These are phyloP conservation scores for Spea multiplicata DNA, from an alignment of 2,113 vertebrate genomes.

Conservation along the genomic window DNA sequence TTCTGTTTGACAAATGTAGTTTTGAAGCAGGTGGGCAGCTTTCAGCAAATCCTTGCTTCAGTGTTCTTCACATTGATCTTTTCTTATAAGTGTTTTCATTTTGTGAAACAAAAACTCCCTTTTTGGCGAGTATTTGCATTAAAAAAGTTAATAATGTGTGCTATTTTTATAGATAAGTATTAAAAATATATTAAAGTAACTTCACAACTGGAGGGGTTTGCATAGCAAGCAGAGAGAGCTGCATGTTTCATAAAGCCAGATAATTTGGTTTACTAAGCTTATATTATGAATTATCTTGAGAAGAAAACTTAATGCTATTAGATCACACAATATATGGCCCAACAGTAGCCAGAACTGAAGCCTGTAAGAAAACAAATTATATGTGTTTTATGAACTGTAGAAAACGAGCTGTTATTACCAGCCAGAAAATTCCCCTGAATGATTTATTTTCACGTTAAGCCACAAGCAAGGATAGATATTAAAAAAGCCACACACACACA, in stretches of 20 bases:
- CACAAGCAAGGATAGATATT: neutral
- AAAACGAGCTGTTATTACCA: constrained; percentile 6
- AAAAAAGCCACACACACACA: neutral
- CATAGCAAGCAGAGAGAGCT: neutral
- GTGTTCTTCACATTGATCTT: too few relatives aligned
- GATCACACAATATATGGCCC: constrained; percentile 13
- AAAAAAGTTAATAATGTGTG: too few relatives aligned
- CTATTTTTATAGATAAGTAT: too few relatives aligned
- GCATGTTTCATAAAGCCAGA: neutral
- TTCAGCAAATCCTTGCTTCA: too few relatives aligned
- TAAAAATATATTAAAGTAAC: neutral
- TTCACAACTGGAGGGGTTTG: neutral
- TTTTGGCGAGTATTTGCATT: too few relatives aligned
- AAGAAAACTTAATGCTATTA: neutral
- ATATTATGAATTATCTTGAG: constrained; percentile 1
- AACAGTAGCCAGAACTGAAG: neutral
- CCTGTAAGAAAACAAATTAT: constrained; percentile 11
- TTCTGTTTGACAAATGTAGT: too few relatives aligned
- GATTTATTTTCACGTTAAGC: constrained; percentile 1
- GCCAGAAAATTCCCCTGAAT: constrained; percentile 12
- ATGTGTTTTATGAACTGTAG: constrained; percentile 12
- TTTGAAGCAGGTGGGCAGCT: too few relatives aligned
- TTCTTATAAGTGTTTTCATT: too few relatives aligned
- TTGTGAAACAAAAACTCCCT: too few relatives aligned
- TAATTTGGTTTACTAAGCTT: neutral